These are phyloP conservation scores for Tapirus indicus DNA, from an alignment of 2,797 vertebrate species.

Conservation along the genomic window DNA sequence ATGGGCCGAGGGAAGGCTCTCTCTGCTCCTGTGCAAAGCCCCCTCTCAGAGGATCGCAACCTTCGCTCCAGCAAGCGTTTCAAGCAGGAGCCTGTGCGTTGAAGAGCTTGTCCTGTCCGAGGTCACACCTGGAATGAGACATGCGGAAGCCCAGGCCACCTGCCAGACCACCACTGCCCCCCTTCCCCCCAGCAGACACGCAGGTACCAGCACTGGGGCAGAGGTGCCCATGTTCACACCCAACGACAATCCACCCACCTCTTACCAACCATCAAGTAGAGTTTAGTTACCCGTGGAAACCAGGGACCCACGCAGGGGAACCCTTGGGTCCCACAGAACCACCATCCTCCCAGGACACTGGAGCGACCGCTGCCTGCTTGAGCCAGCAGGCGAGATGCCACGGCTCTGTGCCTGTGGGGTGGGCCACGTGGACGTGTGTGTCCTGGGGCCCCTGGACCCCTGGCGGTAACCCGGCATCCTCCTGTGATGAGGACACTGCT, in stretches of 20 bases:
- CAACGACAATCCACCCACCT: background rate
- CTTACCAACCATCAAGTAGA: conserved; percentile 10
- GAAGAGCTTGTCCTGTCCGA: background rate
- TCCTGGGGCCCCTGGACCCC: background rate
- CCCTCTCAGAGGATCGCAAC: background rate
- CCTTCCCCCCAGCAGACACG: background rate
- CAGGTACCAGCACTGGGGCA: rapidly evolving
- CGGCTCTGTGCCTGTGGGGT: background rate
- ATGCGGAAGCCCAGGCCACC: background rate
- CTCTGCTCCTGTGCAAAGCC: background rate
- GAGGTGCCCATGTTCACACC: rapidly evolving
- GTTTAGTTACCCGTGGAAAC: conserved; percentile 48
- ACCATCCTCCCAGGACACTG: conserved; percentile 55
- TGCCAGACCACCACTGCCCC: background rate
- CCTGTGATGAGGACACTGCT: conserved; percentile 33
- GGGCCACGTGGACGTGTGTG: conserved; percentile 34
- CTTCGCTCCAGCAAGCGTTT: rapidly evolving
- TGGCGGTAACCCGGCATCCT: background rate
- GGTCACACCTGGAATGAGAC: background rate
- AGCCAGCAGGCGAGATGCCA: conserved; percentile 59
- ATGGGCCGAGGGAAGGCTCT: too few relatives aligned
- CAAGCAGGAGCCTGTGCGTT: background rate
- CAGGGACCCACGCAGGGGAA: conserved; percentile 48
- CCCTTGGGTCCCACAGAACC: conserved; percentile 72
- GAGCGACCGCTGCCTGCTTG: conserved; percentile 47